Conservation (phyloP, 2,888 invertebrate genomes). For the Stramonita haemastoma region DNA sequence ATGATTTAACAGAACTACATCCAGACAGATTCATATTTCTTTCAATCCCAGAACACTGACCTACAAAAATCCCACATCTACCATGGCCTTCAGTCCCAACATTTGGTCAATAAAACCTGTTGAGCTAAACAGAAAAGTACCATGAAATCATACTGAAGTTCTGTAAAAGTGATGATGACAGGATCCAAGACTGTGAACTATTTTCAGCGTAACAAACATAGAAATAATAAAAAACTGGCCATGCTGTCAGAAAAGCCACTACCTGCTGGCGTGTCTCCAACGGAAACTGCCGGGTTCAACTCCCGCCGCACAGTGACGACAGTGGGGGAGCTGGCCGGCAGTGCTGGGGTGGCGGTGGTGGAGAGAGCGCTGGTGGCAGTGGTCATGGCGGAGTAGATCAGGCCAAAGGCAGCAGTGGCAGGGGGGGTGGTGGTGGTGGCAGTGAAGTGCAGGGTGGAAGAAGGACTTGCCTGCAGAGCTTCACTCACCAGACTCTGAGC, state of each 20-base stretch:
- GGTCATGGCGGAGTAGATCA: constrained; percentile 13
- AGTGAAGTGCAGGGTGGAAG: constrained; percentile 44
- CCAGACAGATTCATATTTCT: no score
- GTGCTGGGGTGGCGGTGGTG: constrained; percentile 19
- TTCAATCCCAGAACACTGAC: no score
- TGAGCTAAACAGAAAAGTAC: no score
- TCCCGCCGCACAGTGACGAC: constrained; percentile 41
- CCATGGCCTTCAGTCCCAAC: no score
- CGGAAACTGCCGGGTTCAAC: constrained; percentile 42
- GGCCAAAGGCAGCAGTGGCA: constrained; percentile 28
- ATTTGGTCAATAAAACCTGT: no score
- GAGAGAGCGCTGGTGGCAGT: constrained; percentile 25
- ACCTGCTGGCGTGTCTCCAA: not conserved
- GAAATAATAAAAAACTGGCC: no score
- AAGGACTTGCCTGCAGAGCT: constrained; percentile 42
- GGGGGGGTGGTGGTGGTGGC: constrained; percentile 23
- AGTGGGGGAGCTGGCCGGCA: constrained; percentile 41
- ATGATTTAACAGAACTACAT: no score
- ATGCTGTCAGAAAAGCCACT: not conserved
- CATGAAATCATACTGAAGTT: no score
- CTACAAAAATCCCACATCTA: no score
- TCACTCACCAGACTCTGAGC: constrained; percentile 36
- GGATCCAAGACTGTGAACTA: no score
- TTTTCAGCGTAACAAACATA: no score
- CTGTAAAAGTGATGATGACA: no score